Conservation (phyloP, 1,140 invertebrate genomes). For the Drosophila pruinosa region DNA sequence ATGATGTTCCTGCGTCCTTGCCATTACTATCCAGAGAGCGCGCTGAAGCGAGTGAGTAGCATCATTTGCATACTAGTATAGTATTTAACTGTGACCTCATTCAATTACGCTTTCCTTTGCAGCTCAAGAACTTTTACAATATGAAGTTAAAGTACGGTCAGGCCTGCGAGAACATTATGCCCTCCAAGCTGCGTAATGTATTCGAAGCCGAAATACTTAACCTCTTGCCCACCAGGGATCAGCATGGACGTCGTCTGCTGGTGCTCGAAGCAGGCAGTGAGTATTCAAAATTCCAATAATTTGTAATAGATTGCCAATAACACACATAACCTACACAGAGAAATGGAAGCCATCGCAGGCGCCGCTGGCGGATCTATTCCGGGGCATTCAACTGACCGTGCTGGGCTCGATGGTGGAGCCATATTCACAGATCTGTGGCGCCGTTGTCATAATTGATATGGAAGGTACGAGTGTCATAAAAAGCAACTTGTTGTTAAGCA, state of each 20-base stretch:
- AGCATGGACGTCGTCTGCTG: conserved; percentile 85
- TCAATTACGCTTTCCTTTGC: conserved; percentile 20
- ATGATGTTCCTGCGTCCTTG: conserved; percentile 87
- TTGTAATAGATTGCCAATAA: background rate
- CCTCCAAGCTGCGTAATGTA: conserved; percentile 83
- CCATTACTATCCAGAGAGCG: conserved; percentile 88
- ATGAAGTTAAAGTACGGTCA: conserved; percentile 85
- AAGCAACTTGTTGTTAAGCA: background rate
- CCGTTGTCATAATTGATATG: conserved; percentile 87
- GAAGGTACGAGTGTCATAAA: conserved; percentile 79
- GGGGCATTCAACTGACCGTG: conserved; percentile 85
- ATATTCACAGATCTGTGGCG: conserved; percentile 86
- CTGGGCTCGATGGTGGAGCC: conserved; percentile 86
- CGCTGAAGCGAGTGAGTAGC: conserved; percentile 85
- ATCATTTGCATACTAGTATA: background rate
- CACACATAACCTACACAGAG: conserved; percentile 67
- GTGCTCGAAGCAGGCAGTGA: conserved; percentile 85
- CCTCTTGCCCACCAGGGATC: conserved; percentile 84
- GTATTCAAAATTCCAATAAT: conserved; percentile 34
- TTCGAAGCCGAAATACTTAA: conserved; percentile 84
- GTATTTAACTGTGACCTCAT: background rate
- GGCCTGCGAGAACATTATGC: conserved; percentile 84
- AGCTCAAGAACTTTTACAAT: conserved; percentile 86
- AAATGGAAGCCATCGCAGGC: conserved; percentile 87
- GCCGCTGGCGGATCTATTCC: conserved; percentile 85